Conservation (phyloP, 1,140 invertebrate species). For the Penaeus indicus region DNA sequence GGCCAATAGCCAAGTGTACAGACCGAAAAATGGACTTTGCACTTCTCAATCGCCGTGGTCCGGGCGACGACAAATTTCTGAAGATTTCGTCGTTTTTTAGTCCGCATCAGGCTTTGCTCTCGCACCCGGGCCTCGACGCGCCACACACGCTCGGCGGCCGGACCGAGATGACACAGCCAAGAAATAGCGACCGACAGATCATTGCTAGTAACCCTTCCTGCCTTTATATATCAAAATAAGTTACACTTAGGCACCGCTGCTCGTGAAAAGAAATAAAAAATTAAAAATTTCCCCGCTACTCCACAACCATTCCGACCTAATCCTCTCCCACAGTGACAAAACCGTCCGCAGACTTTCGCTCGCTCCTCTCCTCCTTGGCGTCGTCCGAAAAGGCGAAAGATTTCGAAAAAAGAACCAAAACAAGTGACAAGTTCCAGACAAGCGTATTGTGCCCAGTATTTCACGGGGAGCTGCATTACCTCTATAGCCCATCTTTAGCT, state of each 20-base stretch:
- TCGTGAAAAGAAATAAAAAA: not conserved
- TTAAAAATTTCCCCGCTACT: constrained; percentile 50
- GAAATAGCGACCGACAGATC: no score
- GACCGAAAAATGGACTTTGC: constrained; percentile 64
- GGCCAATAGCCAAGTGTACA: constrained; percentile 62
- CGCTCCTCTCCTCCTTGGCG: not conserved
- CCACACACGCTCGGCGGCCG: no score
- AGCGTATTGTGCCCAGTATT: constrained; percentile 55
- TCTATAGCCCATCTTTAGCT: constrained; percentile 55
- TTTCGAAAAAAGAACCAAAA: constrained; percentile 37
- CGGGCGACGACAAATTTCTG: constrained; percentile 34
- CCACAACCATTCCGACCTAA: constrained; percentile 49
- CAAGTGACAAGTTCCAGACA: constrained; percentile 31
- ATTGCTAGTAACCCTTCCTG: no score
- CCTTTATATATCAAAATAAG: no score
- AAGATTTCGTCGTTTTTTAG: constrained; percentile 50
- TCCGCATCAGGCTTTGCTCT: no score
- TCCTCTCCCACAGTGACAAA: constrained; percentile 53
- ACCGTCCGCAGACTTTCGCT: constrained; percentile 45
- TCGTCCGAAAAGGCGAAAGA: constrained; percentile 6
- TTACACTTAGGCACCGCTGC: no score
- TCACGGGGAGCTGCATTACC: constrained; percentile 62
- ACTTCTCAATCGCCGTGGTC: constrained; percentile 54
- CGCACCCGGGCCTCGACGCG: no score
- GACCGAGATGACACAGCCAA: no score